Evolutionary conservation across 2,888 invertebrate species (phyloP).

Genomic region (Drosophila putrida): DNA sequence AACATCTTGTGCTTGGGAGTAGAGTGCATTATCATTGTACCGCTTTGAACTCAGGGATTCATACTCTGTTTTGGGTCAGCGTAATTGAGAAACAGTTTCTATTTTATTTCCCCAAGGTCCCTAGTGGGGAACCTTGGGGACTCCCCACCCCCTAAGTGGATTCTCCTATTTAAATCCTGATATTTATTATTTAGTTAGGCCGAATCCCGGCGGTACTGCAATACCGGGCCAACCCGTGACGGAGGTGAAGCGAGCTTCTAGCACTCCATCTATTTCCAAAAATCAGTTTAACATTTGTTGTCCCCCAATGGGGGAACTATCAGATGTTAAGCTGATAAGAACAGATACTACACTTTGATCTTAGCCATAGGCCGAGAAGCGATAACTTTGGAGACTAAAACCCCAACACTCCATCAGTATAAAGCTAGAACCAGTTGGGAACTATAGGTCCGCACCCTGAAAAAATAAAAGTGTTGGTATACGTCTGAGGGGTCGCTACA

Average conservation of each 20-base stretch:
- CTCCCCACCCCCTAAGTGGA: no score
- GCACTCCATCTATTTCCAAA: conserved; percentile 2
- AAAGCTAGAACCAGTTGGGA: not conserved
- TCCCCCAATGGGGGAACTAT: conserved; percentile 1
- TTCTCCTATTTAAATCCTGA: no score
- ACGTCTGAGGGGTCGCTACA: no score
- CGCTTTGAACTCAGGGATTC: no score
- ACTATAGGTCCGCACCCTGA: not conserved
- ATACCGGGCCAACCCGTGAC: conserved; percentile 1
- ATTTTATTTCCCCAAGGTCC: no score
- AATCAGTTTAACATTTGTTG: conserved; percentile 4
- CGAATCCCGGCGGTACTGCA: not conserved
- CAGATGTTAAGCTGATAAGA: conserved; percentile 6
- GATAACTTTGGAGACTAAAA: not conserved
- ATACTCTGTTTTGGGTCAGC: no score
- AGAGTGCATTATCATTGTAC: no score
- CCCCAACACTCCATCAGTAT: not conserved
- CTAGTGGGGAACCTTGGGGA: no score
- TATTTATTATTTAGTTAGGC: no score
- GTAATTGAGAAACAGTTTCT: no score
- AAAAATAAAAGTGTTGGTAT: no score
- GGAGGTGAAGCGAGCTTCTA: not conserved
- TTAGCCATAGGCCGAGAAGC: conserved; percentile 8
- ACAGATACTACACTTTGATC: conserved; percentile 4
- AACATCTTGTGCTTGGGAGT: no score